Evolutionary conservation across 2,888 invertebrate genomes (phyloP).

Genomic region (Chrysolina haemoptera): DNA sequence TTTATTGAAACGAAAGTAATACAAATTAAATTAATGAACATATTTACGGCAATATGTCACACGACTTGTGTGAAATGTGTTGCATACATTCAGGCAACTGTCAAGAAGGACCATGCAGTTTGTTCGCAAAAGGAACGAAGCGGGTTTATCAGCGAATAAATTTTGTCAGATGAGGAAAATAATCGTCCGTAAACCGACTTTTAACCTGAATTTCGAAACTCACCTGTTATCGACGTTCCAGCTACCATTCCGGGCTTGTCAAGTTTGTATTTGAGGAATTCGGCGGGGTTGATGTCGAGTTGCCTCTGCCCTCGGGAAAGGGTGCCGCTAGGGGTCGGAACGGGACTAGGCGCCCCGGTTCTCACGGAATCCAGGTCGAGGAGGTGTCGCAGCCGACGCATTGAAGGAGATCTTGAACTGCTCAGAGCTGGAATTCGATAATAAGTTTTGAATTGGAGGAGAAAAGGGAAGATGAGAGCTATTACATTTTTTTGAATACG

Average conservation of each 20-base stretch:
- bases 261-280: slow-evolving; percentile 93
- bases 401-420: slow-evolving; percentile 78
- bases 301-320: slow-evolving; percentile 82
- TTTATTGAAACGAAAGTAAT: too few species aligned
- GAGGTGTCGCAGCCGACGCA: slow-evolving; percentile 85
- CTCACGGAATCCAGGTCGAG: slow-evolving; percentile 78
- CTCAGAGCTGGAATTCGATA: slow-evolving; percentile 62
- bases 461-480: background rate
- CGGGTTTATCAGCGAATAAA: too few species aligned
- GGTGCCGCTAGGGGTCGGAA: slow-evolving; percentile 84
- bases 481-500: too few species aligned
- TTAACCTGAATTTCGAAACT: slow-evolving; percentile 12
- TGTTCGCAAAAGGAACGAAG: too few species aligned
- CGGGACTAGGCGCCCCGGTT: slow-evolving; percentile 78
- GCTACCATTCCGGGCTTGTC: slow-evolving; percentile 78
- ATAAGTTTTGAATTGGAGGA: background rate
- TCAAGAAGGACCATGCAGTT: too few species aligned
- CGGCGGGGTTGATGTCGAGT: slow-evolving; percentile 92
- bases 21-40: too few species aligned
- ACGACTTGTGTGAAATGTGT: too few species aligned
- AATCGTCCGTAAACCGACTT: too few species aligned
- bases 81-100: too few species aligned
- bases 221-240: slow-evolving; percentile 64
- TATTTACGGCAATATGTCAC: too few species aligned
- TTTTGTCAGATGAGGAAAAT: too few species aligned